A percentile compares a stretch with the other conserved stretches of the same genome.
Evolutionary conservation across 1,140 invertebrate genomes (phyloP).

Genomic region (Aphelinus atriplicis): DNA sequence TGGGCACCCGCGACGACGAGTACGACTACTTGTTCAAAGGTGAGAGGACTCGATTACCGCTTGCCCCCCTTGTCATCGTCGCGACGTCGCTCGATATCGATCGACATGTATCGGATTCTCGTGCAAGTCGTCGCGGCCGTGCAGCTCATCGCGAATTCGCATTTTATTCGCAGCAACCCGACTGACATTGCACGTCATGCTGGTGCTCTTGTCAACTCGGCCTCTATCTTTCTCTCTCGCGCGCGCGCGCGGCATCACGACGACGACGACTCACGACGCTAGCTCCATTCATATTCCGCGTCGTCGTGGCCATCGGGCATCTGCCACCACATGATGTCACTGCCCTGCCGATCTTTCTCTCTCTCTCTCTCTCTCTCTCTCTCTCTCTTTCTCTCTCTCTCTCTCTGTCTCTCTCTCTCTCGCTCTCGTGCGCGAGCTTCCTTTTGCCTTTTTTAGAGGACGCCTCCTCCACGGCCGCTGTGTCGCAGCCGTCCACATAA

Average conservation of each 20-base stretch:
- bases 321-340: constrained; percentile 1
- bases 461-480: no score
- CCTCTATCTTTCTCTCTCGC: constrained; percentile 13
- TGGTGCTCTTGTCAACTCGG: constrained; percentile 11
- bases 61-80: background rate
- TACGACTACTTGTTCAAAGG: constrained; percentile 99
- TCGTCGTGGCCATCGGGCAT: background rate
- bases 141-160: no score
- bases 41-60: constrained; percentile 64
- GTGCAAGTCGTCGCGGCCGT: no score
- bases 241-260: background rate
- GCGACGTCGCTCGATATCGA: background rate
- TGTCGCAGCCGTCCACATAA: no score
- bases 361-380: constrained; percentile 3
- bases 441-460: background rate
- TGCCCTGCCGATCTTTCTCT: constrained; percentile 31
- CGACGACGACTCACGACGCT: no score
- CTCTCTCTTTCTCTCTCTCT: background rate
- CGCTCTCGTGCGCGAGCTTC: background rate
- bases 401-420: no score
- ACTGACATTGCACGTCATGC: no score
- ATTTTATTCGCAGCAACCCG: no score
- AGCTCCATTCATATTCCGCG: background rate
- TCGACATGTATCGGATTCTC: no score
- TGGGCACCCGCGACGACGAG: constrained; percentile 98